Evolutionary conservation across 2,797 vertebrate species (phyloP), one percentile per base, ranked within the genome.

Genomic region (Salmo trutta): DNA sequence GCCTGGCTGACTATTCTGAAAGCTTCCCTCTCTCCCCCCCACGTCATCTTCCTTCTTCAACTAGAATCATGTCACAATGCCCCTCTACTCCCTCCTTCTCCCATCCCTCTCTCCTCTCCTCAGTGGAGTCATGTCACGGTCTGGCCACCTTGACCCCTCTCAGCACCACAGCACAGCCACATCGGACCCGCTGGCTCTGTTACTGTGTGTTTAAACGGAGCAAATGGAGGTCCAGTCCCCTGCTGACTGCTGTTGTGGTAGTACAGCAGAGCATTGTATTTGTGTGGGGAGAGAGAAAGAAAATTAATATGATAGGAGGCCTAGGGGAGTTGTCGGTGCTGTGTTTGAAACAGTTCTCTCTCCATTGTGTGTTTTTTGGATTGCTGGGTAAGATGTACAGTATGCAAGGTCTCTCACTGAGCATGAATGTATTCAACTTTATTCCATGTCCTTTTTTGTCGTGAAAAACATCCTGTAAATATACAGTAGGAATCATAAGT

Each of bases 111-210:
- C 68, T 79, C 73, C 53, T 79, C 73, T 83, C 74, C 77, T 82
- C 68, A 33, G 53, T 79, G 71, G 80, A 85, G 78, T 75, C 72
- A 31, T 87, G 89, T 89, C 77, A 82, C 78, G 75, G 82, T 86
- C 77, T 83, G 82, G 75, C 82, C 80, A 75, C 78, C 69, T 68
- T 66, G 71, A n/a, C 29, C 76, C 70, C 75, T 71, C 66, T 16
- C 27, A 53, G 51, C 59, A 64, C 24, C 21, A 64, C 59, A 24
- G 59, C 59, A 14, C 0, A 74, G 56, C 62, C 41, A 72, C 69
- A 24, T 33, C 14, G 7, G 24, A 29, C 24, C 70, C 33, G 65
- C 14, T 73, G 77, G 69, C 78, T 75, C 56, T 74, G 41, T 47
- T 10, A 47, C 29, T 36, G 16, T 31, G 16, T 47, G 41, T 47